A percentile compares a stretch with the other conserved stretches of the same genome.
Evolutionary conservation across 2,113 vertebrate species (phyloP).

Genomic region (Myocastor coypus): DNA sequence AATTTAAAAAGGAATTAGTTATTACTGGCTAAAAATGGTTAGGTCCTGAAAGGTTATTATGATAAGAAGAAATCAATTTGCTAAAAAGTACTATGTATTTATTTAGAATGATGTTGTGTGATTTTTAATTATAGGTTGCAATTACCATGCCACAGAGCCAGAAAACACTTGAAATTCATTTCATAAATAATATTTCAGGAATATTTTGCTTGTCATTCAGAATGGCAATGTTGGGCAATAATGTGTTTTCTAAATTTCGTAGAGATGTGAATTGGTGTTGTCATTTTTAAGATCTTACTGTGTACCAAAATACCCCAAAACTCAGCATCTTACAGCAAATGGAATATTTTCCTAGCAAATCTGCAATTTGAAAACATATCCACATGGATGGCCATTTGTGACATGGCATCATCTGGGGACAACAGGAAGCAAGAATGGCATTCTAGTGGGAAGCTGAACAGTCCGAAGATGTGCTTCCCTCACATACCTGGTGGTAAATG

Average conservation of each 20-base stretch:
- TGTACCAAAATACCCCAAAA: not conserved
- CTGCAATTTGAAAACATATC: not conserved
- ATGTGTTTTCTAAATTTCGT: not conserved
- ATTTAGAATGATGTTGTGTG: not conserved
- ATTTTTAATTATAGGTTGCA: not conserved
- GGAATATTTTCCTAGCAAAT: not conserved
- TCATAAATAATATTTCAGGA: not conserved
- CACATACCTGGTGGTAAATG: not conserved
- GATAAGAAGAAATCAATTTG: not conserved
- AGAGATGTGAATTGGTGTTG: not conserved
- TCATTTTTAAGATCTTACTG: not conserved
- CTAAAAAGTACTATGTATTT: not conserved
- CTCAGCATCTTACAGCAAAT: not conserved
- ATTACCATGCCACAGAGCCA: not conserved
- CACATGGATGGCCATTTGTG: not conserved
- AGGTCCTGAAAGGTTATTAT: not conserved
- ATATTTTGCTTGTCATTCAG: not conserved
- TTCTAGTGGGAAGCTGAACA: not conserved
- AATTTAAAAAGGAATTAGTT: not conserved
- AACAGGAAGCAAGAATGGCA: not conserved
- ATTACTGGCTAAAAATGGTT: not conserved
- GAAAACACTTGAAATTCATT: not conserved
- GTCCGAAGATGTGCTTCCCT: not conserved
- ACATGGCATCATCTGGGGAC: not conserved
- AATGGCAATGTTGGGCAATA: not conserved